Base-by-base conservation (phyloP, 2,888 invertebrate species). In the Dynastes grantii region DNA sequence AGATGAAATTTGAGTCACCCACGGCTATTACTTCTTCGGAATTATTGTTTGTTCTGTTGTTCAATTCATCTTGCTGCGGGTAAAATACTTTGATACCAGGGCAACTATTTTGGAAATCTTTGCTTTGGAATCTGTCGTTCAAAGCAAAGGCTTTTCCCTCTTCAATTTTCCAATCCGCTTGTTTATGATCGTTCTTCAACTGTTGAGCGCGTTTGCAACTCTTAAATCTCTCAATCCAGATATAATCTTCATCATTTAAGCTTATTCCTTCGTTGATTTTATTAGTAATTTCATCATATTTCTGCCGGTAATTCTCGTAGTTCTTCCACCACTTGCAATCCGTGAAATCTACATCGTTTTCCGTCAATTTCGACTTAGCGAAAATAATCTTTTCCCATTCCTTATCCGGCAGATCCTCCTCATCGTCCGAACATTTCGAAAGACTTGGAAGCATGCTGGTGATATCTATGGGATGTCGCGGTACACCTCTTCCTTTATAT, bases 351-450 rank as follows among this genome's bases (percentile, higher is more conserved):
- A 84, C 78, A 13, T 82, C 82, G 29, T 78, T 55, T n/a, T 73
- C 63, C 5, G 83, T 84, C 80, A 84, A 82, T 8, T 29, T 76
- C 53, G 81, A 84, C 78, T 85, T 86, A 0, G 84, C 85, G 80
- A 87, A 87, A 55, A 86, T 83, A 76, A 83, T 78, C 77, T 83
- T 80, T 82, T 86, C 84, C 58, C 83, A 40, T 75, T 84, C 83
- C 8, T 68, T 32, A 37, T 82, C 80, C 16, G 76, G n/a, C 11
- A 78, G 75, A 11, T 73, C 73, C 22, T 64, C 22, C 65, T 63
- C 78, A 58, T 77, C 64, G 8, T 58, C 58, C 27, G 71, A 68
- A 55, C 51, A 64, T 71, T 55, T 49, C n/a, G 55, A 77, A 37
- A 16, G 8, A 55, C 45, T 68, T 0, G 68, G 58, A 32, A 37